phyloP scores from a whole-genome alignment of 2,888 invertebrate species.

The Thecophora atra region DNA sequence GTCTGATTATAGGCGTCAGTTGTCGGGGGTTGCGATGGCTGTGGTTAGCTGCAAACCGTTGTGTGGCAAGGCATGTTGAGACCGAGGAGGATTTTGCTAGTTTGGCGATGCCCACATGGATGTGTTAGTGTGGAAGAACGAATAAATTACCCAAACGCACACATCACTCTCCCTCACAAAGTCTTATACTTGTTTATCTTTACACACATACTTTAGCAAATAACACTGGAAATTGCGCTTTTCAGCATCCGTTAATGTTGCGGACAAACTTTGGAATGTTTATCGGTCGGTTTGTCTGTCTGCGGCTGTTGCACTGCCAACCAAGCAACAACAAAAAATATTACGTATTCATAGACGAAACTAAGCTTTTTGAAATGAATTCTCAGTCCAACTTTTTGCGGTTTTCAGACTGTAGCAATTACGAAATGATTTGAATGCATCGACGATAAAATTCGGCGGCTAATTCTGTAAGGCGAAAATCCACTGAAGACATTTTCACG shows the following conservation, averaged over 20 bases:
- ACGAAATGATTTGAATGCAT: too few species aligned
- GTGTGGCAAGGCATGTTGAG: too few species aligned
- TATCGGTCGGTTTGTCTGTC: too few species aligned
- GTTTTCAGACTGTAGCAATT: too few species aligned
- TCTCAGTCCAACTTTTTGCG: too few species aligned
- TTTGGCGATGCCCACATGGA: slow-evolving; percentile 18
- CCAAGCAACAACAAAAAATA: slow-evolving; percentile 7
- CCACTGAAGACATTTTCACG: too few species aligned
- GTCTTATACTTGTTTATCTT: too few species aligned
- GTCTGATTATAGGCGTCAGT: not conserved
- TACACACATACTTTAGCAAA: not conserved
- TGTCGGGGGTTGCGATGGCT: too few species aligned
- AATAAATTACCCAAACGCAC: slow-evolving; percentile 38
- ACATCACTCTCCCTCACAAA: not conserved
- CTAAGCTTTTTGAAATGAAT: slow-evolving; percentile 18
- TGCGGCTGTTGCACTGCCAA: slow-evolving; percentile 14
- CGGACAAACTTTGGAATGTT: not conserved
- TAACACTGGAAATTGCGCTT: not conserved
- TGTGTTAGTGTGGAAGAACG: slow-evolving; percentile 18
- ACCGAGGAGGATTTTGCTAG: not conserved
- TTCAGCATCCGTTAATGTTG: not conserved
- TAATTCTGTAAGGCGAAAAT: too few species aligned
- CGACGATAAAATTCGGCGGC: too few species aligned
- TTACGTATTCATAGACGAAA: slow-evolving; percentile 15
- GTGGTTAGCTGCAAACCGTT: not conserved